Evolutionary conservation across 2,113 vertebrate species (phyloP).

Genomic region (Bubo blakistoni): DNA sequence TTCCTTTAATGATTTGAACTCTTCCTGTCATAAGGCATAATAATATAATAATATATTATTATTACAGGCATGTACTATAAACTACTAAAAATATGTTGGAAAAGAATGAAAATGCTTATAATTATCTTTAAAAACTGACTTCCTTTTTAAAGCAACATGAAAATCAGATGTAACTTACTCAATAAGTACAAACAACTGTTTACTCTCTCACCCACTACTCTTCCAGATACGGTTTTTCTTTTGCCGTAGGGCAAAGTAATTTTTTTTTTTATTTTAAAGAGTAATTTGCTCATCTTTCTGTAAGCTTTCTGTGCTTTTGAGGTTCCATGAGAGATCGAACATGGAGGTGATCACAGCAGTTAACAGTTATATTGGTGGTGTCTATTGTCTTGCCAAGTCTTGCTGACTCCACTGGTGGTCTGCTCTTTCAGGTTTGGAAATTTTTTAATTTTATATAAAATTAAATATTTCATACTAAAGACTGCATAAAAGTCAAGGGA

Average conservation of each 20-base stretch:
- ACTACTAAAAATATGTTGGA: not conserved
- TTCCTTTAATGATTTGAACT: not conserved
- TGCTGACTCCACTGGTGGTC: not conserved
- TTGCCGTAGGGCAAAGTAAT: not conserved
- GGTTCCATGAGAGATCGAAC: not conserved
- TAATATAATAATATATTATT: not conserved
- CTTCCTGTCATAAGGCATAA: not conserved
- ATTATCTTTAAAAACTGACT: not conserved
- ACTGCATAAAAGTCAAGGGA: not conserved
- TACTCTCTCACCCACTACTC: not conserved
- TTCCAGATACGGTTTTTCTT: not conserved
- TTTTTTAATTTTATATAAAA: not conserved
- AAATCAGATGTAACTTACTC: not conserved
- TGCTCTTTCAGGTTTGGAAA: not conserved
- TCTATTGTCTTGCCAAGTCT: not conserved
- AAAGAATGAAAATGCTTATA: not conserved
- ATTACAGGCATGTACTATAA: not conserved
- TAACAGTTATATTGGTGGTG: not conserved
- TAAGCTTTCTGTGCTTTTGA: not conserved
- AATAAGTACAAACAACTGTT: not conserved
- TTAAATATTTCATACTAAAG: not conserved
- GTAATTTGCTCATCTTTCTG: not conserved
- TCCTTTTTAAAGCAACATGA: not conserved
- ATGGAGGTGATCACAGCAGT: not conserved
- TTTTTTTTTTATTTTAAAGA: not conserved